A percentile compares a stretch with the other conserved stretches of the same genome.
Conservation (phyloP, 2,888 invertebrate species). For the Lymantria dispar region DNA sequence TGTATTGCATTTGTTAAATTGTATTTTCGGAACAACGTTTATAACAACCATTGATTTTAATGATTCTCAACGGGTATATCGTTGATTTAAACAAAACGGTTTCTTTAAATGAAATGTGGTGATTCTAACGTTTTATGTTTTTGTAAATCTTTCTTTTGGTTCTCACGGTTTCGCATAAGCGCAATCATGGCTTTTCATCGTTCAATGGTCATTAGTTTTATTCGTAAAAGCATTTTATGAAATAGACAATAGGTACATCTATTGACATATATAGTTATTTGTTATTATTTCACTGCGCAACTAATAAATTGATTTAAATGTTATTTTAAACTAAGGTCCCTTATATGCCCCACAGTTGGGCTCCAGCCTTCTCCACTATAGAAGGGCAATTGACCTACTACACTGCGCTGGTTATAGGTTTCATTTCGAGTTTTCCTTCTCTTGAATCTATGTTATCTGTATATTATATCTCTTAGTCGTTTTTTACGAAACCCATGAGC, state of each 20-base stretch:
- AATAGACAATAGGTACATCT: not conserved
- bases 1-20: slow-evolving; percentile 11
- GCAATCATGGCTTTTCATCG: slow-evolving; percentile 2
- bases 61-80: slow-evolving; percentile 20
- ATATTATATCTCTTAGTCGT: too few species aligned
- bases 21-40: slow-evolving; percentile 7
- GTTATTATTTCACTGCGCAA: not conserved
- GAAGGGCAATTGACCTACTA: too few species aligned
- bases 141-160: slow-evolving; percentile 2
- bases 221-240: not conserved
- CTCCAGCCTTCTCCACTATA: too few species aligned
- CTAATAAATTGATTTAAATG: too few species aligned
- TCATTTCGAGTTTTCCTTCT: too few species aligned
- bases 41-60: slow-evolving; percentile 12
- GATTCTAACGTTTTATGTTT: slow-evolving; percentile 3
- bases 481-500: too few species aligned
- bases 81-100: slow-evolving; percentile 18
- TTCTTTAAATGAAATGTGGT: slow-evolving; percentile 4
- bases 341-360: too few species aligned
- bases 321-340: too few species aligned
- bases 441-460: too few species aligned
- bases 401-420: too few species aligned
- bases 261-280: not conserved
- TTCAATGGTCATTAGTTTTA: not conserved
- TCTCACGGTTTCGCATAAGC: slow-evolving; percentile 8